These are phyloP conservation scores for Bombyx mori DNA, from an alignment of 1,140 invertebrate species.

Conservation along the genomic window ASM3026992v2 NC_085120.1:9317001-9317500, in stretches of 20 bases:
- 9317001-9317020: constrained; percentile 81
- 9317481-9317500: too few relatives aligned
- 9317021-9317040: constrained; percentile 86
- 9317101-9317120: constrained; percentile 56
- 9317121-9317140: constrained; percentile 58
- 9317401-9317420: constrained; percentile 83
- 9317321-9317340: constrained; percentile 59
- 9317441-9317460: constrained; percentile 72
- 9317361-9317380: constrained; percentile 75
- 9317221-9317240: constrained; percentile 46
- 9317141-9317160: constrained; percentile 44
- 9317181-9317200: constrained; percentile 46
- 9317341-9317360: constrained; percentile 59
- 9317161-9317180: constrained; percentile 25
- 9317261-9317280: constrained; percentile 68
- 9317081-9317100: constrained; percentile 59
- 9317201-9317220: constrained; percentile 45
- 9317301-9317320: constrained; percentile 66
- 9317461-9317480: constrained; percentile 68
- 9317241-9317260: constrained; percentile 64
- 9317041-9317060: constrained; percentile 81
- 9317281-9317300: constrained; percentile 72
- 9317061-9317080: constrained; percentile 47
- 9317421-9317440: constrained; percentile 78
- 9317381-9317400: constrained; percentile 81